Conservation (phyloP, 2,888 invertebrate genomes). For the Hyposoter dolosus region DNA sequence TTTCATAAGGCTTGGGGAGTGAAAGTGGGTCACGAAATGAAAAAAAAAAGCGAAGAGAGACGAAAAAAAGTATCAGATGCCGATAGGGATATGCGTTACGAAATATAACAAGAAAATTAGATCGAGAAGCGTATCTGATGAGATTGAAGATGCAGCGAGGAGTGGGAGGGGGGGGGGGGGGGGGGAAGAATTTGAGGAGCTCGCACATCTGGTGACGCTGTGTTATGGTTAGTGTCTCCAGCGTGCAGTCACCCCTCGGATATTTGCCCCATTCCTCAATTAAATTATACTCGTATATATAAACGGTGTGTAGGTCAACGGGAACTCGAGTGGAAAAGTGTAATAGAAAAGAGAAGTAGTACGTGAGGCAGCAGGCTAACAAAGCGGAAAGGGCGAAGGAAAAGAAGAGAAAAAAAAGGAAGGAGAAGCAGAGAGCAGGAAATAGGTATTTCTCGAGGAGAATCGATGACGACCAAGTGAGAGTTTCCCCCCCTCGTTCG, state of each 20-base stretch:
- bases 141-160: not conserved
- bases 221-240: not conserved
- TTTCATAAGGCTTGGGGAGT: not conserved
- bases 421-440: not conserved
- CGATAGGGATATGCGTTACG: slow-evolving; percentile 1
- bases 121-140: slow-evolving; percentile 5
- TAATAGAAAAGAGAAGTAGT: not conserved
- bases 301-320: slow-evolving; percentile 36
- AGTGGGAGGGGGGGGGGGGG: too few relatives aligned
- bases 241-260: slow-evolving; percentile 11
- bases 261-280: slow-evolving; percentile 31
- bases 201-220: not conserved
- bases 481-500: slow-evolving; percentile 27
- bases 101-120: slow-evolving; percentile 6
- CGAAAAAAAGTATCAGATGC: not conserved
- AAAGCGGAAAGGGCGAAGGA: not conserved
- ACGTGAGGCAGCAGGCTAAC: not conserved
- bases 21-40: not conserved
- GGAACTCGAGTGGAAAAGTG: slow-evolving; percentile 39
- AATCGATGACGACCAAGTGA: slow-evolving; percentile 40
- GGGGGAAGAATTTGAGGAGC: not conserved
- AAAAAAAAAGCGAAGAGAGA: not conserved
- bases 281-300: slow-evolving; percentile 7
- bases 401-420: not conserved
- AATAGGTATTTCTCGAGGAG: slow-evolving; percentile 25